These are phyloP conservation scores for Glandiceps talaboti DNA, from an alignment of 53 echinoderm and acorn worm species.

Conservation along the genomic window DNA sequence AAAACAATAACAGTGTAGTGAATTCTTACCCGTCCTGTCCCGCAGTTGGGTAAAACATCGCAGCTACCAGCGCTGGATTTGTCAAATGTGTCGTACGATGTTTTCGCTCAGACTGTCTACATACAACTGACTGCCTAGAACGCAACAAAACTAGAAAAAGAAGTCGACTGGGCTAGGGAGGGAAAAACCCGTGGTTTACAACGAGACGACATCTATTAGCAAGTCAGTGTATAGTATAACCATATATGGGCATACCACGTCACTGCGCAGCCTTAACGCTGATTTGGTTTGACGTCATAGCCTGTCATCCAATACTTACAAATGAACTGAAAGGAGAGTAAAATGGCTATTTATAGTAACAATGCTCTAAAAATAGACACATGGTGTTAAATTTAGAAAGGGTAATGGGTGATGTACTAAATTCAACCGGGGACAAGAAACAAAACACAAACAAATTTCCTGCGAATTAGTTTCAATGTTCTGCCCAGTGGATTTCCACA, in stretches of 20 bases:
- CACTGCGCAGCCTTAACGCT: not conserved
- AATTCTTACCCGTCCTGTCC: not conserved
- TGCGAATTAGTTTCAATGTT: too few species aligned
- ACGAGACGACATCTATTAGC: not conserved
- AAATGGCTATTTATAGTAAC: not conserved
- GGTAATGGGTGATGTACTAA: not conserved
- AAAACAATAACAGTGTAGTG: too few species aligned
- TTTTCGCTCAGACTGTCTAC: not conserved
- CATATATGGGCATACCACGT: not conserved
- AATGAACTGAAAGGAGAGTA: not conserved
- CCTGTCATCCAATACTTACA: not conserved
- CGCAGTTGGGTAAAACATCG: not conserved
- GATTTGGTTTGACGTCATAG: not conserved
- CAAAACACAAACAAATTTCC: too few species aligned
- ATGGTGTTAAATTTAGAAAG: not conserved
- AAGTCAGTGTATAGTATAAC: not conserved
- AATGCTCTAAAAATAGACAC: not conserved
- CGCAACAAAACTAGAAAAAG: not conserved
- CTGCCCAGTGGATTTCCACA: too few species aligned
- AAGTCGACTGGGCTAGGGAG: not conserved
- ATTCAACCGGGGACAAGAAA: too few species aligned
- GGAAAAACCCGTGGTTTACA: not conserved
- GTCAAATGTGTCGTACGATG: not conserved
- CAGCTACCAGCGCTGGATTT: not conserved
- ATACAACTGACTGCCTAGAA: not conserved